Evolutionary conservation across 1,140 invertebrate genomes (phyloP).

Genomic region (Saccostrea echinata): DNA sequence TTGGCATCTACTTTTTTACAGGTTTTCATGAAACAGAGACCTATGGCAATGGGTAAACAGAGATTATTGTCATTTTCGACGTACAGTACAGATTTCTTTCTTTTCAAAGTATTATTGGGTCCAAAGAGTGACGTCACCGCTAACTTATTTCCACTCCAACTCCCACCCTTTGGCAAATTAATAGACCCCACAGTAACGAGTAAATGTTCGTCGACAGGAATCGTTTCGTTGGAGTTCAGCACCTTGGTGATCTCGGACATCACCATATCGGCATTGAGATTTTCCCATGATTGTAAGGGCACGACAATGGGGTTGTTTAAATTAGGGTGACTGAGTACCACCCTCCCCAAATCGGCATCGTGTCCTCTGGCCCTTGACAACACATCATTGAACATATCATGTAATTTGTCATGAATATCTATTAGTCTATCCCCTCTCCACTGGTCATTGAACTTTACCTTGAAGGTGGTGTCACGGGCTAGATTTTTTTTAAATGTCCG

Average conservation of each 20-base stretch:
- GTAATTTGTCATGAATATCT: conserved; percentile 42
- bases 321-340: conserved; percentile 35
- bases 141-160: conserved; percentile 25
- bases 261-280: no score
- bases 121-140: conserved; percentile 28
- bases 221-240: conserved; percentile 35
- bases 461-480: conserved; percentile 35
- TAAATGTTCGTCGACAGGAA: conserved; percentile 37
- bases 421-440: conserved; percentile 32
- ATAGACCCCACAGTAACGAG: background rate
- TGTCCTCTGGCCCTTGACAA: conserved; percentile 43
- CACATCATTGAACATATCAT: conserved; percentile 49
- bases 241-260: no score
- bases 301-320: no score
- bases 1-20: conserved; percentile 37
- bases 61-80: background rate
- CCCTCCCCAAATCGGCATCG: conserved; percentile 39
- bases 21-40: conserved; percentile 38
- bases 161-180: background rate
- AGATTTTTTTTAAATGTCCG: conserved; percentile 43
- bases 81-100: background rate
- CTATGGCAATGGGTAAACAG: no score
- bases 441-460: conserved; percentile 45
- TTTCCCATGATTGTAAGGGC: background rate
- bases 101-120: conserved; percentile 17